Conservation (phyloP, 2,113 vertebrate genomes). For the Chaetorhynchus papuensis region DNA sequence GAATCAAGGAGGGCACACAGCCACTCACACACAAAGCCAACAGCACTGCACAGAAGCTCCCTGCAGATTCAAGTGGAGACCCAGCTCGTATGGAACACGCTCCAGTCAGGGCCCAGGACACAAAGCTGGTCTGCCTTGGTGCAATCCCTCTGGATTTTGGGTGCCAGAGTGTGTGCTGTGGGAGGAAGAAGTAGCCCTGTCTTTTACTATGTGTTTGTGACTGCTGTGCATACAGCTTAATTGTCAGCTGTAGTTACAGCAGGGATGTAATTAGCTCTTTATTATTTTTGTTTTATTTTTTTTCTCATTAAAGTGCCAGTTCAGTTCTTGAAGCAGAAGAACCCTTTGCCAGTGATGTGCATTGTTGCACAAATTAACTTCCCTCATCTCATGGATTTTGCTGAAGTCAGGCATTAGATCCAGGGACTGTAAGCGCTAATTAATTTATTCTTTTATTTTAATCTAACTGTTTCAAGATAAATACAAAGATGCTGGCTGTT, state of each 20-base stretch:
- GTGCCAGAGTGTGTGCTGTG: neutral
- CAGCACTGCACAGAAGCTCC: neutral
- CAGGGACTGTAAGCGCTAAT: neutral
- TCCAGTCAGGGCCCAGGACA: neutral
- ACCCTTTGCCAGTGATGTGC: neutral
- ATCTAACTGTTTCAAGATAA: neutral
- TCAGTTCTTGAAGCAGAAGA: neutral
- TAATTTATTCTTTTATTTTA: neutral
- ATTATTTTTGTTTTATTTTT: neutral
- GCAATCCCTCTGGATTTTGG: neutral
- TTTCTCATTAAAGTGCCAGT: neutral
- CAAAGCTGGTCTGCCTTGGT: neutral
- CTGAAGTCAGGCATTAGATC: neutral
- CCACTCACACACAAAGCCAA: neutral
- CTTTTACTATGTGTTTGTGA: neutral
- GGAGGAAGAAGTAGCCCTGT: neutral
- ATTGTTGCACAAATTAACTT: neutral
- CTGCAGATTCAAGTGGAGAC: neutral
- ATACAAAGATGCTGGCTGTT: neutral
- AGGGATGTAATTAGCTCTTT: neutral
- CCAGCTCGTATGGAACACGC: accelerated
- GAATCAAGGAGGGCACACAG: neutral
- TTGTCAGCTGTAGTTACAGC: neutral
- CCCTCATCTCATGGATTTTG: neutral
- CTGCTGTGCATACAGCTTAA: neutral